phyloP scores from a whole-genome alignment of 2,888 invertebrate genomes.

The Euplexia lucipara region DNA sequence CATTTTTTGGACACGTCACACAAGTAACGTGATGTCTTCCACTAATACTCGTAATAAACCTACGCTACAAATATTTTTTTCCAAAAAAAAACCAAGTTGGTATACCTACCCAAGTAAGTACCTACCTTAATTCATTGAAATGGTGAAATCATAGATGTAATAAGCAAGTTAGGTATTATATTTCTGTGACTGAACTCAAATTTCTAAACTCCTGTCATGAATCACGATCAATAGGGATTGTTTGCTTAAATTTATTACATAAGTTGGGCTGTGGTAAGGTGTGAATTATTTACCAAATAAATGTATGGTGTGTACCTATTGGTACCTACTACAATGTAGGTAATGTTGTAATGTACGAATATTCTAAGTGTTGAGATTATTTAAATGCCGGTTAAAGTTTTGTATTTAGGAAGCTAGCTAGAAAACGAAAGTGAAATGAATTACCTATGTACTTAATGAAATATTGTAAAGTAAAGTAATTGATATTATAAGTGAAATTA shows the following conservation, averaged over 20 bases:
- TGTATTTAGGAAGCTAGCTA: constrained; percentile 13
- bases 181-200: not conserved
- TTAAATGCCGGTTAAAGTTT: constrained; percentile 13
- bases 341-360: constrained; percentile 13
- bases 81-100: too few relatives aligned
- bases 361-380: constrained; percentile 41
- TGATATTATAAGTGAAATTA: constrained; percentile 17
- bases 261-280: constrained; percentile 40
- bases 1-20: too few relatives aligned
- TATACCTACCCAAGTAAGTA: too few relatives aligned
- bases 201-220: constrained; percentile 2
- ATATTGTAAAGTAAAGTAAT: constrained; percentile 7
- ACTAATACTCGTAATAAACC: too few relatives aligned
- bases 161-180: too few relatives aligned
- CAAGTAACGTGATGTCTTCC: too few relatives aligned
- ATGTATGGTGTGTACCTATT: constrained; percentile 22
- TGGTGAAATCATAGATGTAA: too few relatives aligned
- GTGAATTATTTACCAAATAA: constrained; percentile 40
- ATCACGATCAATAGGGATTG: not conserved
- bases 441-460: not conserved
- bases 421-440: constrained; percentile 3
- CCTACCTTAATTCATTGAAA: too few relatives aligned
- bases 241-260: constrained; percentile 1
- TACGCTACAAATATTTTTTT: too few relatives aligned
- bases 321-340: not conserved